Percentiles rank a stretch among this genome's conserved stretches.
These are phyloP conservation scores for Corythoichthys intestinalis DNA, from an alignment of 2,113 vertebrate species.

Conservation along the genomic window DNA sequence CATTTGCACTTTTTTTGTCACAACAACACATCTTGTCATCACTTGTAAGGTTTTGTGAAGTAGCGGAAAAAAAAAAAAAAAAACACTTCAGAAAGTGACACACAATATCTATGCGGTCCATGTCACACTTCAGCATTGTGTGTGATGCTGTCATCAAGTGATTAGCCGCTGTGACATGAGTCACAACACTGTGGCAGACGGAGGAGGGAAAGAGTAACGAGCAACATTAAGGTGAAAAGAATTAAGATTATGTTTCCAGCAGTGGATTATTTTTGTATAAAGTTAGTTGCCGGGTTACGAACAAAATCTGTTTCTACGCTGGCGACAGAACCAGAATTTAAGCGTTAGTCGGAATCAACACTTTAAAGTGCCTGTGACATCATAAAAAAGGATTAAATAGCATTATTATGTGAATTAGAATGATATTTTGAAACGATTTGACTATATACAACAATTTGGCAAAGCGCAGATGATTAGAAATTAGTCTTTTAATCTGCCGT, in stretches of 20 bases:
- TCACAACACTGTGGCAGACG: slow-evolving; percentile 48
- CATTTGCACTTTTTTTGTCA: slow-evolving; percentile 35
- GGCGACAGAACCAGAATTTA: too few species aligned
- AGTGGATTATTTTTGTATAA: slow-evolving; percentile 26
- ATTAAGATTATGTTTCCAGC: slow-evolving; percentile 26
- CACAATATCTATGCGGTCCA: slow-evolving; percentile 52
- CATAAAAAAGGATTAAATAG: too few species aligned
- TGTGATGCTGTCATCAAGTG: slow-evolving; percentile 57
- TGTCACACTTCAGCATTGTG: slow-evolving; percentile 49
- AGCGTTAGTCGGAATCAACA: too few species aligned
- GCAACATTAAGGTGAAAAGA: slow-evolving; percentile 4
- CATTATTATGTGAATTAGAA: too few species aligned
- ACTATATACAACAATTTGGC: too few species aligned
- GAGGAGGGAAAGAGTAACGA: slow-evolving; percentile 9
- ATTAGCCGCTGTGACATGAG: slow-evolving; percentile 65
- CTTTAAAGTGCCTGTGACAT: too few species aligned
- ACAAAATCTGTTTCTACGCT: too few species aligned
- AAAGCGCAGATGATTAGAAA: too few species aligned
- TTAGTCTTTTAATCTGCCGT: too few species aligned
- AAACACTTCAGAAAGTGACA: slow-evolving; percentile 60
- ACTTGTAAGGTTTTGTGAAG: slow-evolving; percentile 41
- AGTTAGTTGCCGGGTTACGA: too few species aligned
- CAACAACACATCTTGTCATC: slow-evolving; percentile 48
- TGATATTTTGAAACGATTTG: too few species aligned
- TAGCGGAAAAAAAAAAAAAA: slow-evolving; percentile 23